Evolutionary conservation across 2,888 invertebrate genomes (phyloP), one percentile per base, ranked within the genome.

Genomic region (Chesias legatella): DNA sequence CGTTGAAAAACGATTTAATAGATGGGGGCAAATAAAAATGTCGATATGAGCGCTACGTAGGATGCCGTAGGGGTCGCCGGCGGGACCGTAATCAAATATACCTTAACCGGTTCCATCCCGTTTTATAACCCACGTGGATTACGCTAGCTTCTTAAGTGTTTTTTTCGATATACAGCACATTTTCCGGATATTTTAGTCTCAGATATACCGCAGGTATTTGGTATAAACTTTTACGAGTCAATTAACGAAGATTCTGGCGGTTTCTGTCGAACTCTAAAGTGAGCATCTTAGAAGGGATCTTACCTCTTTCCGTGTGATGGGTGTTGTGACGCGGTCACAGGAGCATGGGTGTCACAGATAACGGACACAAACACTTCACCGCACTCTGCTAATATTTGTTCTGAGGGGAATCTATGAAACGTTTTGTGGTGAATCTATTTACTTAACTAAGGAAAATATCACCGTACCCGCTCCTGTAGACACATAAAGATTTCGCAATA

Each of bases 71-170:
- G 71, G 60, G 57, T 28, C 46, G 42, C 38, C 33, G 33, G 42
- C 52, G 61, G 61, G 68, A 69, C 76, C 79, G 71, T 81, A 76
- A 84, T 83, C 82, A 83, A 84, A 83, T 81, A 79, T 70, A 78
- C 79, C 73, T 84, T 77, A 76, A 64, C 65, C 58, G 58, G 56
- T 63, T 63, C 67, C 65, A 66, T 67, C 70, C 63, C 63, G 63
- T 70, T 69, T 69, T 75, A 76, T 67, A 69, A 64, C 70, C 66
- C 53, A 59, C 54, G 49, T 50, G 63, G 72, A 70, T 73, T 73
- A 72, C 64, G 65, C 66, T 56, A 60, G 64, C 63, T 48, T 58
- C 68, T 62, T 70, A 71, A 73, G 67, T 70, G 72, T 72, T 73
- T 70, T 68, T 56, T 65, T 48, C 33, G 41, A 44, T 52, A 48